phyloP scores from a whole-genome alignment of 2,888 invertebrate genomes.

The Dromius quadrimaculatus region DNA sequence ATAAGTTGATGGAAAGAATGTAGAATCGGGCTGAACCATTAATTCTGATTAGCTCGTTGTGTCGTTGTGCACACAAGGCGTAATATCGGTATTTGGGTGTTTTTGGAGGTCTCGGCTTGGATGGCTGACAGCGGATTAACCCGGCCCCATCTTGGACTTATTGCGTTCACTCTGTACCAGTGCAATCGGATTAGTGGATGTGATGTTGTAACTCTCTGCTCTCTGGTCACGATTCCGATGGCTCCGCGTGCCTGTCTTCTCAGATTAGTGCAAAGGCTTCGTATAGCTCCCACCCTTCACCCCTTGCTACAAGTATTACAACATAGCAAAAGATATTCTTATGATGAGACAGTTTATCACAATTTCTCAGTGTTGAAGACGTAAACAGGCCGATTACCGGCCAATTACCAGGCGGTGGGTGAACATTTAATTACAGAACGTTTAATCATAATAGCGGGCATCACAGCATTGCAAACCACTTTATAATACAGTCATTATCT shows the following conservation, averaged over 20 bases:
- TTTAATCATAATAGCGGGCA: slow-evolving; percentile 48
- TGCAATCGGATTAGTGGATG: slow-evolving; percentile 49
- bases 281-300: no score
- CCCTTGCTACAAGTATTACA: background rate
- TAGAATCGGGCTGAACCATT: slow-evolving; percentile 17
- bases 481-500: slow-evolving; percentile 63
- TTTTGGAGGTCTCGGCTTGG: slow-evolving; percentile 1
- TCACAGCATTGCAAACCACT: slow-evolving; percentile 58
- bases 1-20: no score
- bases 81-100: slow-evolving; percentile 18
- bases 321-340: background rate
- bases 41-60: slow-evolving; percentile 38
- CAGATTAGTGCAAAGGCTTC: slow-evolving; percentile 49
- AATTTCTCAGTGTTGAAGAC: slow-evolving; percentile 23
- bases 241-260: slow-evolving; percentile 43
- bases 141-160: slow-evolving; percentile 46
- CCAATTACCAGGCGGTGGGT: slow-evolving; percentile 35
- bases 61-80: background rate
- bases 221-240: slow-evolving; percentile 51
- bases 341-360: no score
- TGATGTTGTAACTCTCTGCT: slow-evolving; percentile 44
- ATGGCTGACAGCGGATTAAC: slow-evolving; percentile 38
- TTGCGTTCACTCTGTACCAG: slow-evolving; percentile 36
- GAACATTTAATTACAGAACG: slow-evolving; percentile 47
- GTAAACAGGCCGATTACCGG: slow-evolving; percentile 28